A percentile compares a stretch with the other conserved stretches of the same genome.
Conservation (phyloP, 2,888 invertebrate species). For the Euclidia mi region DNA sequence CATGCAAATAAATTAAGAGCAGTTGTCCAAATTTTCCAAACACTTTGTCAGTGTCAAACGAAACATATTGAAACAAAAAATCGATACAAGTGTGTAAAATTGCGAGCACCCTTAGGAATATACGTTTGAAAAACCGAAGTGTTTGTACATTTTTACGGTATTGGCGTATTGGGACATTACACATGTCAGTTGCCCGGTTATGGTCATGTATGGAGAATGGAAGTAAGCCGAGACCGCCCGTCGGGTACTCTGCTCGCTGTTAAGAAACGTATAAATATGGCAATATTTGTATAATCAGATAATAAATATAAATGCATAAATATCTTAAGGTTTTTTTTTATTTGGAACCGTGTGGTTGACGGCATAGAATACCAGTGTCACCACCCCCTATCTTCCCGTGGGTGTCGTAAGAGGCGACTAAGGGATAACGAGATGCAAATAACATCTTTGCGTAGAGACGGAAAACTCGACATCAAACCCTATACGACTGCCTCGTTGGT, state of each 20-base stretch:
- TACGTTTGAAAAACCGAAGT: constrained; percentile 25
- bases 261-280: constrained; percentile 14
- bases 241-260: constrained; percentile 14
- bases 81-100: constrained; percentile 12
- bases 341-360: too few species aligned
- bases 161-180: constrained; percentile 51
- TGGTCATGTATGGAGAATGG: constrained; percentile 50
- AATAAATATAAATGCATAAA: too few species aligned
- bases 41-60: neutral
- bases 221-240: constrained; percentile 40
- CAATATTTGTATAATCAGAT: too few species aligned
- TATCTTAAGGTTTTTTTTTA: too few species aligned
- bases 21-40: constrained; percentile 1
- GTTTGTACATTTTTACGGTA: constrained; percentile 38
- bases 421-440: too few species aligned
- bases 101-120: constrained; percentile 6
- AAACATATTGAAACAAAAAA: neutral
- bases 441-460: too few species aligned
- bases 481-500: too few species aligned
- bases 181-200: constrained; percentile 52
- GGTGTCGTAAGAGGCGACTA: too few species aligned
- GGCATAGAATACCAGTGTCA: too few species aligned
- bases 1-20: constrained; percentile 1
- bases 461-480: too few species aligned
- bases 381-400: too few species aligned